Conservation (phyloP, 2,888 invertebrate genomes). For the Drosophila ustulata region DNA sequence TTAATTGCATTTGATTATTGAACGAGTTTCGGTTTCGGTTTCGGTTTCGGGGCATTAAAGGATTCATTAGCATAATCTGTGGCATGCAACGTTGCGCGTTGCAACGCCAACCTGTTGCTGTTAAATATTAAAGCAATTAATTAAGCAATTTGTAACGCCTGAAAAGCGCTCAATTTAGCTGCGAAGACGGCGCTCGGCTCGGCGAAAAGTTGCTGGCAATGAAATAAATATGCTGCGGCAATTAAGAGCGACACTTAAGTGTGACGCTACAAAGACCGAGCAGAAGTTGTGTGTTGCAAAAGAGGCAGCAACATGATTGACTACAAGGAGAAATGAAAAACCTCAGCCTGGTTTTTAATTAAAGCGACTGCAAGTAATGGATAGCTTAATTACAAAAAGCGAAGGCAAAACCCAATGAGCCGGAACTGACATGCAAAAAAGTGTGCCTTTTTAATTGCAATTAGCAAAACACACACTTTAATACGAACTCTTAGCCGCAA, state of each 20-base stretch:
- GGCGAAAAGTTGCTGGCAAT: constrained; percentile 11
- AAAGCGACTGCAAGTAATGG: background rate
- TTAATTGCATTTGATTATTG: constrained; percentile 5
- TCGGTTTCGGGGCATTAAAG: constrained; percentile 5
- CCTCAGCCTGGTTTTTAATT: background rate
- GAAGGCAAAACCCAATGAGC: background rate
- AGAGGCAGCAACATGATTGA: background rate
- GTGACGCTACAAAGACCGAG: background rate
- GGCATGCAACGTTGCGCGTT: constrained; percentile 8
- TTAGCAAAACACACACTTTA: no score
- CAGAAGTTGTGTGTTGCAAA: background rate
- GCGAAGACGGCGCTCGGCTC: background rate
- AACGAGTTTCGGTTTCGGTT: background rate
- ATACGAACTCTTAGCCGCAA: no score
- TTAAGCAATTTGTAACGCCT: constrained; percentile 25
- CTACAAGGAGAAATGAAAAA: background rate
- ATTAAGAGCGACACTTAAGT: constrained; percentile 16
- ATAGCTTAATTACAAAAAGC: background rate
- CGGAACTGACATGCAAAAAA: background rate
- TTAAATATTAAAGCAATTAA: constrained; percentile 31
- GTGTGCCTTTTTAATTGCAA: no score
- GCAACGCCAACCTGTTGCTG: constrained; percentile 19
- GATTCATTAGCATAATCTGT: constrained; percentile 36
- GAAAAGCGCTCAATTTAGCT: constrained; percentile 14
- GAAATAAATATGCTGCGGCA: constrained; percentile 10